Base-by-base conservation (phyloP, 1,140 invertebrate genomes). In the Danaus plexippus region DNA sequence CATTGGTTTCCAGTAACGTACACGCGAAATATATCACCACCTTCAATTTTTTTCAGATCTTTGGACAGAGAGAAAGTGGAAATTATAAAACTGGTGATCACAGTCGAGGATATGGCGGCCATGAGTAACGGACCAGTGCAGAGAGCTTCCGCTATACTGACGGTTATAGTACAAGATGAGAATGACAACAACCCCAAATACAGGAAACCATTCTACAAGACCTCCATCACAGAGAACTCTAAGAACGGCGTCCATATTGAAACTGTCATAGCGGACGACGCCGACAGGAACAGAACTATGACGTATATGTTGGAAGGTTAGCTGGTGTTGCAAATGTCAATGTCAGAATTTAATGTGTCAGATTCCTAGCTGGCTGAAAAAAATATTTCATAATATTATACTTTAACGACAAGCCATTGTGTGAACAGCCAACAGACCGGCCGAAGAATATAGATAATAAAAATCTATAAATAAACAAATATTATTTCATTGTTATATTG, bases 171-270 rank as follows among this genome's bases (percentile, higher is more conserved):
- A 8, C 91, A 94, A 47, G 94, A 96, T 75, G 93, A 95, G 56
- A 98, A 99, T 73, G 97, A 98, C 64, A 98, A 98, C 71, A 93
- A 94, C 77, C 97, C 96, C 0, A 91, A 91, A 64, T 97, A 97
- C 67, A 88, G 92, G 32, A 91, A 93, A 65, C 90, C 93, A 0
- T 93, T 92, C 62, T 97, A 96, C 67, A 90, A 91, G 52, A 89
- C 92, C 52, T 92, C 94, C 0, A 91, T 97, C 15, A 92, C 94
- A 0, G 96, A 97, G 77, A 97, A 97, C 73, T 94, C 94, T 57
- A 95, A 96, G 85, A 92, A 92, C 66, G 96, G 95, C 1, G 90
- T 93, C 9, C 90, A 92, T 44, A 93, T 98, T 32, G 91, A 92
- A 0, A 95, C 90, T 63, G 91, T 97, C 0, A 88, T 94, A 18